phyloP scores from a whole-genome alignment of 1,140 invertebrate species.

The Limonius californicus region DNA sequence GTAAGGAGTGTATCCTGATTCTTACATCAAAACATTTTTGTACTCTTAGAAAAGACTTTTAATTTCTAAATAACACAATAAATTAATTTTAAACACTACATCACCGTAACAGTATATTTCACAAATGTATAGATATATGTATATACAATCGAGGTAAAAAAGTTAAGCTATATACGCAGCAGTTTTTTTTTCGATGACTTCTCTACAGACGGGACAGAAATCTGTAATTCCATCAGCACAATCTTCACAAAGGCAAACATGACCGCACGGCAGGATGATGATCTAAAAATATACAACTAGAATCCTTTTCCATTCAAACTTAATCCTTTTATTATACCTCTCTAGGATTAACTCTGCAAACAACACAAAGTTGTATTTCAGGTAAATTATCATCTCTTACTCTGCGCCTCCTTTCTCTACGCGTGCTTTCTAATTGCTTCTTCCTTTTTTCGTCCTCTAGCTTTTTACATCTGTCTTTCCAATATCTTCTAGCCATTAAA shows the following conservation, averaged over 20 bases:
- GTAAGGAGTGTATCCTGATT: too few relatives aligned
- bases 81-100: too few relatives aligned
- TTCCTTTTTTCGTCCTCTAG: conserved; percentile 56
- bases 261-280: conserved; percentile 76
- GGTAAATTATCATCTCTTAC: conserved; percentile 59
- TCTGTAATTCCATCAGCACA: conserved; percentile 65
- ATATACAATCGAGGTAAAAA: too few relatives aligned
- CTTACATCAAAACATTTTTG: too few relatives aligned
- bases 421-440: conserved; percentile 57
- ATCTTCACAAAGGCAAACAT: conserved; percentile 80
- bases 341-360: conserved; percentile 71
- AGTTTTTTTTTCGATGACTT: conserved; percentile 58
- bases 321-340: too few relatives aligned
- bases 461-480: conserved; percentile 54
- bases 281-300: conserved; percentile 56
- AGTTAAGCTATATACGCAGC: conserved; percentile 65
- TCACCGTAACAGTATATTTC: background rate
- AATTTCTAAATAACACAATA: too few relatives aligned
- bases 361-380: conserved; percentile 68
- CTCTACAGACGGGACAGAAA: conserved; percentile 70
- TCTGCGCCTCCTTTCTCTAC: conserved; percentile 59
- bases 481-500: conserved; percentile 60
- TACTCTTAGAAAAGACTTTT: too few relatives aligned
- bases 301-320: background rate
- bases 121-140: too few relatives aligned